Base-by-base conservation (phyloP, 2,797 vertebrate genomes). In the Pygocentrus nattereri region DNA sequence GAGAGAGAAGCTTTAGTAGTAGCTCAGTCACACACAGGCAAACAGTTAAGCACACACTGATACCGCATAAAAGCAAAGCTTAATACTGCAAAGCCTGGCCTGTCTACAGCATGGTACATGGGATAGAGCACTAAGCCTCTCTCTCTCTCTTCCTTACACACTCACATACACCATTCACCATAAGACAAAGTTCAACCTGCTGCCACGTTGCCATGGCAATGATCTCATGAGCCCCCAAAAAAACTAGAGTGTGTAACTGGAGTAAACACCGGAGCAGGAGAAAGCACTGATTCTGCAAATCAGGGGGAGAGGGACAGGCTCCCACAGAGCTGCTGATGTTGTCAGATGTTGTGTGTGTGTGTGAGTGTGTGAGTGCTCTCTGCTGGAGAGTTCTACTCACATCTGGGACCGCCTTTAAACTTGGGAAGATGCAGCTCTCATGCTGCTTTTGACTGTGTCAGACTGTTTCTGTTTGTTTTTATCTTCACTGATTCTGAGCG, bases 141-240 rank as follows among this genome's bases (percentile, higher is more conserved):
- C 56, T 65, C 27, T 19, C 59, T 19, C 50, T n/a, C 34, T 19
- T 8, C 8, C 44, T 50, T n/a, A 62, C 25, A 18, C 11, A 11
- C 38, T 49, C 76, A 80, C 30, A 41, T 38, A 70, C 76, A 78
- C 54, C 71, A 34, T 16, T 3, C 69, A 27, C 27, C 23, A 70
- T 75, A 61, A 72, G 34, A 62, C 71, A 72, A 80, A 76, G 64
- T 54, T 73, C 71, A 76, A 72, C 65, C 67, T 75, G 70, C 72
- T 77, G 82, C 68, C 78, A 47, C n/a, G 70, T 84, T 85, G 65
- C 59, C 62, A 84, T 71, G 72, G 77, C 75, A 78, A 82, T 69
- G n/a, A 75, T 78, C 56, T 70, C 69, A 30, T 31, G 25, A 64
- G 58, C 59, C 34, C n/a, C 19, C 61, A 19, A 6, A 44, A 44